Evolutionary conservation across 64 coral and sea anemone genomes (phyloP), one percentile per base, ranked within the genome.

Genomic region (Dendrophyllia cribrosa): DNA sequence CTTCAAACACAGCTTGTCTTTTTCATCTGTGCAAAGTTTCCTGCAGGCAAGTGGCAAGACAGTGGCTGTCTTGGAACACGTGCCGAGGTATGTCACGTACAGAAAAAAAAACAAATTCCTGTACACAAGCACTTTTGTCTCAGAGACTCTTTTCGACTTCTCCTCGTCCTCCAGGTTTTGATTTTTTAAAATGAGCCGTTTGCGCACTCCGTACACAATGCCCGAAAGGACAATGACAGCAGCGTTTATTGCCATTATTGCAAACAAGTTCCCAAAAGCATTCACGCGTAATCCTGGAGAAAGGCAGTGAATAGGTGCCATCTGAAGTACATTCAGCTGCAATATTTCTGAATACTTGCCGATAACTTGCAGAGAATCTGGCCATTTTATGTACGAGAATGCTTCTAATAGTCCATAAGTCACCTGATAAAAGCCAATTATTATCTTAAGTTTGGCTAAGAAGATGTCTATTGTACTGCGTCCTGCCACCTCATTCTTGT

Each of bases 401-500:
- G 83, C 83, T 20, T 86, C 43, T 12, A 86, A 4, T 22, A 52
- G 14, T 19, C 83, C 83, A 53, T 12, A 64, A 4, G 66, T 71
- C 21, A 86, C 83, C 44, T 86, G 83, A 44, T 70, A 68, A 48
- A 86, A 86, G 49, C 83, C 83, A 22, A 86, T 86, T 6, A 86
- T 61, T 7, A 86, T 86, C 49, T 86, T 86, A 7, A 86, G 19
- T 68, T 44, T 86, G 43, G 59, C 66, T 9, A 86, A 61, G 20
- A 86, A 66, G 21, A 86, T 68, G 10, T 86, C 83, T 19, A 16
- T 34, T 34, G 34, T 2, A 19, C 15, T 2, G 63, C 70, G 26
- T 45, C 43, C 44, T 86, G 65, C 5, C 62, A 49, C 14, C 70
- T 68, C 1, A 8, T 86, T 21, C 25, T 2, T 17, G 17, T 86